Conservation (phyloP, 1,140 invertebrate genomes). For the Drosophila nigrodunni region DNA sequence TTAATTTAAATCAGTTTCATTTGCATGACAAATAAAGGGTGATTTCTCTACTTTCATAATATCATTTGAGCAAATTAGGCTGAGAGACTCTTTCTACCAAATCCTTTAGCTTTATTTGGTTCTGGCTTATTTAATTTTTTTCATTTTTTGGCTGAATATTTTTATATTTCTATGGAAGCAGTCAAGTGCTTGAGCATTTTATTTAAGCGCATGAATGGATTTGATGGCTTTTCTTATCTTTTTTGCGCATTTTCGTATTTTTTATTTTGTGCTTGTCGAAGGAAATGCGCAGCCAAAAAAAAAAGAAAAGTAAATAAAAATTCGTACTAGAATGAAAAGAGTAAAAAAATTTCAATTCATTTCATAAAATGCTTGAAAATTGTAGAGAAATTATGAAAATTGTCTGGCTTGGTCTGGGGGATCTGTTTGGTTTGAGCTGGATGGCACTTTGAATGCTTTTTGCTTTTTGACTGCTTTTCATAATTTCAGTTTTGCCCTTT, state of each 20-base stretch:
- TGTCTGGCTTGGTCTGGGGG: slow-evolving; percentile 39
- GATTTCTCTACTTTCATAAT: slow-evolving; percentile 6
- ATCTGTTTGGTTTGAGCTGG: slow-evolving; percentile 27
- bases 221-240: slow-evolving; percentile 74
- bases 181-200: slow-evolving; percentile 84
- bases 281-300: slow-evolving; percentile 49
- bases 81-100: slow-evolving; percentile 14
- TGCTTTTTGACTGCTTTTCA: slow-evolving; percentile 61
- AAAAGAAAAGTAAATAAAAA: slow-evolving; percentile 51
- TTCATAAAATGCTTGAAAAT: slow-evolving; percentile 82
- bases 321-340: slow-evolving; percentile 19
- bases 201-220: slow-evolving; percentile 84
- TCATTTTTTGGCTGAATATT: slow-evolving; percentile 53
- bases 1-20: neutral
- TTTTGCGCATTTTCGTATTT: slow-evolving; percentile 16
- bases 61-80: slow-evolving; percentile 76
- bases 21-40: slow-evolving; percentile 1
- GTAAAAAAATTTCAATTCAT: slow-evolving; percentile 77
- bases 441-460: slow-evolving; percentile 60
- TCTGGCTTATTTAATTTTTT: slow-evolving; percentile 25
- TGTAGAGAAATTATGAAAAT: slow-evolving; percentile 84
- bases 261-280: slow-evolving; percentile 39
- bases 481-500: slow-evolving; percentile 56
- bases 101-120: slow-evolving; percentile 26
- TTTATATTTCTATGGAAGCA: slow-evolving; percentile 76